A percentile compares a stretch with the other conserved stretches of the same genome.
phyloP scores from a whole-genome alignment of 1,140 invertebrate species.

The Lethocerus indicus region DNA sequence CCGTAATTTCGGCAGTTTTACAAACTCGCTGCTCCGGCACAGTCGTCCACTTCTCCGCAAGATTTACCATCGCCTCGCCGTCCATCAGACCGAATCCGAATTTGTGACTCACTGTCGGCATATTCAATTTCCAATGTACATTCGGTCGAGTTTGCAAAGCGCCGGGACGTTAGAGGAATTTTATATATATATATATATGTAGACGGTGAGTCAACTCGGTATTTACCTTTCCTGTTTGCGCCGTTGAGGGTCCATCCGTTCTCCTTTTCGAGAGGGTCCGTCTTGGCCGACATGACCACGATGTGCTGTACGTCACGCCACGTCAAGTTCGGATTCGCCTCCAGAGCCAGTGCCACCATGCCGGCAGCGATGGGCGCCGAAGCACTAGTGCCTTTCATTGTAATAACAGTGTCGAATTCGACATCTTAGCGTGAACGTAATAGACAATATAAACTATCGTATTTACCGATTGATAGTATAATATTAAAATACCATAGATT shows the following conservation, averaged over 20 bases:
- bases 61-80: constrained; percentile 73
- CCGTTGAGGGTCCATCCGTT: constrained; percentile 81
- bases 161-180: too few relatives aligned
- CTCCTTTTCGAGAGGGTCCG: constrained; percentile 64
- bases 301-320: constrained; percentile 98
- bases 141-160: too few relatives aligned
- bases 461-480: too few relatives aligned
- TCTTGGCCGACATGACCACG: constrained; percentile 77
- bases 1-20: constrained; percentile 38
- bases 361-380: constrained; percentile 91
- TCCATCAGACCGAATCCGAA: constrained; percentile 99
- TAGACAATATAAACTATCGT: too few relatives aligned
- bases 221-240: constrained; percentile 58
- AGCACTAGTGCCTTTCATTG: constrained; percentile 64
- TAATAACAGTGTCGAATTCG: too few relatives aligned
- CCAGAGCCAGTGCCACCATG: constrained; percentile 81
- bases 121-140: too few relatives aligned
- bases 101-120: constrained; percentile 81
- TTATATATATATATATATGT: too few relatives aligned
- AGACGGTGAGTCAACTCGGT: too few relatives aligned
- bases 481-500: too few relatives aligned
- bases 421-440: too few relatives aligned
- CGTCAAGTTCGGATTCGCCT: constrained; percentile 83
- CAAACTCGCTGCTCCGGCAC: constrained; percentile 92
- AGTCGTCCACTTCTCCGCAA: constrained; percentile 81